Base-by-base conservation (phyloP, 2,797 vertebrate species). In the Chelon labrosus region DNA sequence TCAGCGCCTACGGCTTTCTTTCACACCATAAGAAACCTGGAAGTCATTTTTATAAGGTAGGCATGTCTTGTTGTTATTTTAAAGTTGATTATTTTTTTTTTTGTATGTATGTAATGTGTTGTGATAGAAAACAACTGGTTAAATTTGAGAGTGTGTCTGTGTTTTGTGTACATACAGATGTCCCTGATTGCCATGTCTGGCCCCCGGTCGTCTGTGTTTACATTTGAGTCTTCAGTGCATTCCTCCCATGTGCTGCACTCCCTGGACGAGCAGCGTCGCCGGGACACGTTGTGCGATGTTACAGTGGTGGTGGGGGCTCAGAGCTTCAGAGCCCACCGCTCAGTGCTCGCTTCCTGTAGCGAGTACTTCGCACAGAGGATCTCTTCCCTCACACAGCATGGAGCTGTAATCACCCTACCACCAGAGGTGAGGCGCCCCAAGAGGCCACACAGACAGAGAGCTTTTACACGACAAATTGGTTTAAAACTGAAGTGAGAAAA, bases 301-400 rank as follows among this genome's bases (percentile, higher is more conserved):
- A 98, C 97, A 0, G 79, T 99, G 74, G 78, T 97, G 78, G 97
- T 95, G 76, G 96, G 97, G 81, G 96, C 95, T 69, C 95, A 92
- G 71, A 93, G 94, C 50, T 99, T 97, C 88, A 93, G 96, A 52
- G 98, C 97, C 50, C 98, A 99, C 89, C 94, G 91, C 64, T 93
- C 96, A 0, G 95, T 99, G 55, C 96, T 99, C 62, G 96, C 96
- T 0, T 96, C 97, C 12, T 98, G 97, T 87, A 97, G 98, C 76
- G 94, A 95, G 44, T 98, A 96, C 86, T 97, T 99, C 89, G 92
- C 95, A 10, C 90, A 94, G 2, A 95, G 94, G 69, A 90, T 97
- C 65, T 91, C 94, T 54, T 93, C 93, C 62, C 93, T 94, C 22
- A 70, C 87, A 0, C 91, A 93, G 0, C 79, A 91, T 0, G 92